Percentiles rank a stretch among this genome's conserved stretches.
Conservation (phyloP, 2,113 vertebrate genomes). For the Alosa alosa region DNA sequence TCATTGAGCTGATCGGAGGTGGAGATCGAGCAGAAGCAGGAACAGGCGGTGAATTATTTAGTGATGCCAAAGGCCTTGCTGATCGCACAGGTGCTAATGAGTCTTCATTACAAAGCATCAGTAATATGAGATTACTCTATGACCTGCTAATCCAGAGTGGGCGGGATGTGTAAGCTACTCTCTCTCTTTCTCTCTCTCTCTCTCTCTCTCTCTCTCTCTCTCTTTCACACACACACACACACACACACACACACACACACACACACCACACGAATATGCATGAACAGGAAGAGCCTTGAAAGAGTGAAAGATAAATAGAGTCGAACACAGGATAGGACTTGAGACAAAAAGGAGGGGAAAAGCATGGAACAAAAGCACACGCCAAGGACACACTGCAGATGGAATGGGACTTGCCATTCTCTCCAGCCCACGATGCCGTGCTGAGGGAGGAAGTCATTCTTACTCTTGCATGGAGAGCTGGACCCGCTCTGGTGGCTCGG, state of each 20-base stretch:
- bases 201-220: neutral
- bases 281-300: neutral
- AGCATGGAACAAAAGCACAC: neutral
- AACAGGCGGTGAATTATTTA: neutral
- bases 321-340: neutral
- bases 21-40: neutral
- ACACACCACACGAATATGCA: slow-evolving; percentile 46
- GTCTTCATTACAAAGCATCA: slow-evolving; percentile 1
- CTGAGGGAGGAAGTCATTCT: too few relatives aligned
- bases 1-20: neutral
- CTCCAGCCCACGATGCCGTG: too few relatives aligned
- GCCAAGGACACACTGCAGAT: too few relatives aligned
- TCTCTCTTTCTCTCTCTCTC: neutral
- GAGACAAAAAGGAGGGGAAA: neutral
- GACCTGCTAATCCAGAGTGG: too few relatives aligned
- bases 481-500: too few relatives aligned
- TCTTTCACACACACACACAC: slow-evolving; percentile 37
- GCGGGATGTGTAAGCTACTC: too few relatives aligned
- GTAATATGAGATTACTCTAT: neutral
- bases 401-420: too few relatives aligned
- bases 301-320: neutral
- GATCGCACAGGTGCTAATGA: neutral
- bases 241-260: slow-evolving; percentile 58
- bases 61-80: neutral
- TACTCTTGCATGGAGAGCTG: too few relatives aligned